Evolutionary conservation across 2,113 vertebrate genomes (phyloP), one percentile per base, ranked within the genome.

Genomic region (Ceuthmochares aereus): DNA sequence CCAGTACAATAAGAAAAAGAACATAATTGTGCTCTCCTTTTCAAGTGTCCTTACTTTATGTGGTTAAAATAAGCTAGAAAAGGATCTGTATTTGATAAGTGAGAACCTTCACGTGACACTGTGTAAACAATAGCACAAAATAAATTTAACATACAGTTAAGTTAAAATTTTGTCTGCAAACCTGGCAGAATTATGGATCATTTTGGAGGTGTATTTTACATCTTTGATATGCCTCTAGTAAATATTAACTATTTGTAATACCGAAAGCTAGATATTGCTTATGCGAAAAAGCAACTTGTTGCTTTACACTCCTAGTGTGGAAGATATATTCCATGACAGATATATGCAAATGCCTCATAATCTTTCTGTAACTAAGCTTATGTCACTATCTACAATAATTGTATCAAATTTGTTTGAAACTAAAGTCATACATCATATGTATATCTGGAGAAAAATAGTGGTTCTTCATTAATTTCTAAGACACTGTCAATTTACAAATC

Each of bases 21-120:
- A 64, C 36, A 88, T 73, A 90, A 90, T 20, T 64, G 36, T 10
- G 1, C 11, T 73, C 10, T 23, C 15, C 8, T 75, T 47, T 72
- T 49, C 25, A 52, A 75, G 21, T 58, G 49, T 75, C 74, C 54
- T 72, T 76, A 64, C 21, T 93, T 91, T 72, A 21, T 27, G 18
- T 43, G 29, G 29, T 81, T 62, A 84, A 83, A 84, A 68, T 75
- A 60, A 83, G 5, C 58, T 91, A 80, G 79, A 36, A 73, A 78
- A 95, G 14, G n/a, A 76, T 59, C 47, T 80, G 36, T 58, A 62
- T 69, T 93, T 93, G 92, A 93, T 83, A 92, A 94, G 90, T 62
- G 86, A 89, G 69, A 93, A 93, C 45, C 37, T 82, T 73, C 67
- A 40, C 66, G 22, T 62, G 85, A 83, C 29, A 66, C 14, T 54